Percentiles rank a stretch among this genome's conserved stretches.
These are phyloP conservation scores for Mesoligia furuncula DNA, from an alignment of 2,888 invertebrate genomes.

Conservation along the genomic window DNA sequence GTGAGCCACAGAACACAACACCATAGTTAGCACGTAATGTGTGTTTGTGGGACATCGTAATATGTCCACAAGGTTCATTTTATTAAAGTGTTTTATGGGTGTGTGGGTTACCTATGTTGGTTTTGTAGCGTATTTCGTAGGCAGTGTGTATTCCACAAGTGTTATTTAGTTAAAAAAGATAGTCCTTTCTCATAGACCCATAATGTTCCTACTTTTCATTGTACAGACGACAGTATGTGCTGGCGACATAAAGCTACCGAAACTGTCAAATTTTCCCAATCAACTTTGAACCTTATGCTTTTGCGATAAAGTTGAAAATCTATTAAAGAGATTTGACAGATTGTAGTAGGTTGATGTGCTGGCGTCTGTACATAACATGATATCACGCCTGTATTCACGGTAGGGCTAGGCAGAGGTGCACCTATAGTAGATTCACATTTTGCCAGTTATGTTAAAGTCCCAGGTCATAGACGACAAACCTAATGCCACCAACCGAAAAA, in stretches of 20 bases:
- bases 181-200: not conserved
- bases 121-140: not conserved
- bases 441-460: not conserved
- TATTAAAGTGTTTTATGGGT: constrained; percentile 40
- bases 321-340: too few relatives aligned
- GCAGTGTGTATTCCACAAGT: not conserved
- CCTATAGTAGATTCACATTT: not conserved
- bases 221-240: not conserved
- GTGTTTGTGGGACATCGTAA: constrained; percentile 71
- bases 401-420: too few relatives aligned
- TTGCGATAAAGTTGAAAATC: too few relatives aligned
- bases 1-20: constrained; percentile 31
- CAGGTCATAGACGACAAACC: not conserved
- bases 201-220: not conserved
- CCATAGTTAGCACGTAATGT: constrained; percentile 52
- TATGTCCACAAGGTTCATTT: constrained; percentile 68
- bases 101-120: constrained; percentile 3
- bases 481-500: not conserved
- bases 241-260: too few relatives aligned
- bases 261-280: too few relatives aligned
- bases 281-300: too few relatives aligned
- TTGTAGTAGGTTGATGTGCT: too few relatives aligned
- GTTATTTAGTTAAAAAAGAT: not conserved
- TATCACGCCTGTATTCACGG: too few relatives aligned
- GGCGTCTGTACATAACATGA: too few relatives aligned